Base-by-base conservation (phyloP, 2,113 vertebrate species). In the Microtus ochrogaster region DNA sequence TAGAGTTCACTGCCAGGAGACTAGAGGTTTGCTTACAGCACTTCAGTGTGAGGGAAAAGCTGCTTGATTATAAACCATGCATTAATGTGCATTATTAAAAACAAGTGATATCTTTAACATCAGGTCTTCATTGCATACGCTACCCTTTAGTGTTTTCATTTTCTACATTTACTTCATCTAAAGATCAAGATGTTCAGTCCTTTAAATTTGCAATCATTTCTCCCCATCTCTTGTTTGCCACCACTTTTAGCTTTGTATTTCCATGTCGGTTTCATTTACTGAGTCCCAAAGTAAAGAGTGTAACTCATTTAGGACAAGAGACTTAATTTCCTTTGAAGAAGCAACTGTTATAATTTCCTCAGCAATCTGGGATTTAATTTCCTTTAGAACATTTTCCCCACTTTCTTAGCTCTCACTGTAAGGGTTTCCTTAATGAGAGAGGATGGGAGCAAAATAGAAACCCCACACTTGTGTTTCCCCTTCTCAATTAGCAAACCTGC, bases 231-330 rank as follows among this genome's bases (percentile, higher is more conserved):
- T 36, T 77, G 39, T 65, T 44, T 49, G 24, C 14, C 47, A 44
- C 14, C 41, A 22, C 16, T 47, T 55, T 5, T 65, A 63, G n/a
- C 52, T 73, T 90, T 74, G 7, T 79, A 55, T 61, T 74, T 87
- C 24, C 55, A 12, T 41, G 55, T 19, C 39, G 81, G 55, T 58
- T 63, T 92, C 90, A 85, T 78, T 82, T 65, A 47, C 44, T 74
- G 36, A 79, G n/a, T 39, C 22, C 68, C 41, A 89, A 39, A 63
- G 85, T 84, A 89, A 84, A 41, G 70, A 84, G 17, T 77, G 28
- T 63, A 94, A 92, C 52, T 92, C 85, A 73, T 47, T 90, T 90
- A 83, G 90, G 63, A 89, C 41, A 89, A 84, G 44, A 79, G 72
- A 73, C 14, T 44, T 73, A 94, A 84, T 92, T 83, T 94, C 55